Base-by-base conservation (phyloP, 2,888 invertebrate species). In the Tricholauxania praeusta region DNA sequence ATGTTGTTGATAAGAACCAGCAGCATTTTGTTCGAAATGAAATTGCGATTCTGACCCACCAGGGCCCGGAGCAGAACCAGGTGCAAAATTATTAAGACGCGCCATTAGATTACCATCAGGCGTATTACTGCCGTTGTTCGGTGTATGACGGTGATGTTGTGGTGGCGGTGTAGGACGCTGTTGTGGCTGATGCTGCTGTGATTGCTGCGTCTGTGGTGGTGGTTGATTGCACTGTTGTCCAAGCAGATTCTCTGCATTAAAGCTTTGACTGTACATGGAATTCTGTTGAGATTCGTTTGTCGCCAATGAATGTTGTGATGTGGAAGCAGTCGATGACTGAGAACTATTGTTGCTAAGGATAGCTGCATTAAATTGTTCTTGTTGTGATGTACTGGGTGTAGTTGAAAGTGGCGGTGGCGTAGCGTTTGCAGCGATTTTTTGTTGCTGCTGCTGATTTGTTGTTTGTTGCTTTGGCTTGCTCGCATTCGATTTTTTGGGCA, bases 211-310 rank as follows among this genome's bases (percentile, higher is more conserved):
- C 51, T 82, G 81, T 59, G 64, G 64, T 19, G 79, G 82, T 57
- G 78, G 79, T 67, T 79, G 80, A 48, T 68, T 69, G 51, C 60
- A 60, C 60, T 76, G 79, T 53, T 83, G 84, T 64, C 82, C 82
- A 62, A 84, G 79, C 74, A 84, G 73, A 74, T 86, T 86, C 39
- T 86, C 86, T 74, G 84, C 83, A 77, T 79, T 86, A 80, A 86
- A 86, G 80, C 82, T 86, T 80, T 85, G 86, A 79, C 82, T 84
- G 79, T 86, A 86, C 76, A 86, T 84, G 82, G 85, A 84, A 84
- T 85, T 85, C 78, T 84, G 87, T 74, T 84, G 84, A 80, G 86
- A 83, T 82, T 85, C 86, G 78, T 83, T 85, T 75, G 85, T 84
- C 70, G 85, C 82, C 77, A 86, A 79, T 77, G 85, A 85, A 78